Conservation (phyloP, 2,888 invertebrate genomes). For the Megalurothrips usitatus region DNA sequence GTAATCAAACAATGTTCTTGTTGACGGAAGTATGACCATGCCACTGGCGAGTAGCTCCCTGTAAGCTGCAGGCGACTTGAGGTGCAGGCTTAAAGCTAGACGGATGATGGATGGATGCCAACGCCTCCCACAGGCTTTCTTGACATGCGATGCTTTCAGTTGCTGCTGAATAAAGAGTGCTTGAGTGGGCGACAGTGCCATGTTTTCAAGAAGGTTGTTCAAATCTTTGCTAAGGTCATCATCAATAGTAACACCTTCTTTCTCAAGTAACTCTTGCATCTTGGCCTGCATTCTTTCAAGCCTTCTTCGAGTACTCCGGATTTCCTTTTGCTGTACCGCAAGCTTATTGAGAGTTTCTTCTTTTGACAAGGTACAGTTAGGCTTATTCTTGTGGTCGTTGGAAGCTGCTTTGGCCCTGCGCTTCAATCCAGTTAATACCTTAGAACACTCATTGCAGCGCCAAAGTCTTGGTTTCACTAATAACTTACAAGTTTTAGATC, state of each 20-base stretch:
- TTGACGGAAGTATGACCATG: no score
- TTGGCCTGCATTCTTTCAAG: neutral
- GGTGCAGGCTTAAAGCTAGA: neutral
- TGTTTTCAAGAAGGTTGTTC: neutral
- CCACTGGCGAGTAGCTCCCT: neutral
- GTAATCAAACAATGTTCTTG: no score
- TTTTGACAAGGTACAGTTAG: neutral
- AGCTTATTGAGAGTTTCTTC: no score
- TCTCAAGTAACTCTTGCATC: neutral
- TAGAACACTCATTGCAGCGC: neutral
- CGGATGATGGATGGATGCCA: neutral
- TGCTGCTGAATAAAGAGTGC: neutral
- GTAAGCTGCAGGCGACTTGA: neutral
- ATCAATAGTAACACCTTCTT: neutral
- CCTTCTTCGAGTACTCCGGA: no score
- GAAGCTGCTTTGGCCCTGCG: neutral
- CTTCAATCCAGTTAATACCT: neutral
- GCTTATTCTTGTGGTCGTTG: neutral
- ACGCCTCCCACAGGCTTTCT: neutral
- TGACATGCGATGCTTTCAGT: neutral
- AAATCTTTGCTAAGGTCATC: neutral
- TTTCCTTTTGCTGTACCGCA: neutral
- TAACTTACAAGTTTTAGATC: neutral
- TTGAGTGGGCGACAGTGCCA: neutral
- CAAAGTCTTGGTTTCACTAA: neutral